These are phyloP conservation scores for Vireo altiloquus DNA, from an alignment of 2,113 vertebrate species.

Conservation along the genomic window DNA sequence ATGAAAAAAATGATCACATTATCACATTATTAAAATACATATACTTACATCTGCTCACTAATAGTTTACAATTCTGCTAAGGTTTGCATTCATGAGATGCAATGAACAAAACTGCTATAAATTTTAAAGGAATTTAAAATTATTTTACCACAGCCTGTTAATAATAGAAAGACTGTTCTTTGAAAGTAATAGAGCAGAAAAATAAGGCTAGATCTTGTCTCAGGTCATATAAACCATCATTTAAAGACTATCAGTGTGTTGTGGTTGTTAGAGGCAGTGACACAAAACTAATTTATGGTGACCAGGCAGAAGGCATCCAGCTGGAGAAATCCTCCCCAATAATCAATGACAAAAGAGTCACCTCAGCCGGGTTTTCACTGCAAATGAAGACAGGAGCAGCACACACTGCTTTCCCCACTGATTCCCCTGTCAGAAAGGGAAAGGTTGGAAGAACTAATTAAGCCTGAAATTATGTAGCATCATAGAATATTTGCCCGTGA, in stretches of 20 bases:
- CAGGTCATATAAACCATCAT: constrained; percentile 34
- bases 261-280: constrained; percentile 36
- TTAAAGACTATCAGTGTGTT: constrained; percentile 32
- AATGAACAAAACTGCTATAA: background rate
- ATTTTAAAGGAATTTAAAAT: background rate
- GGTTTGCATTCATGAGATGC: background rate
- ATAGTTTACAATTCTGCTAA: background rate
- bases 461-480: background rate
- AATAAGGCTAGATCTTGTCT: constrained; percentile 2
- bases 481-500: background rate
- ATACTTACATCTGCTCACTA: background rate
- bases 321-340: constrained; percentile 18
- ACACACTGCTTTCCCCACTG: background rate
- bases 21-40: background rate
- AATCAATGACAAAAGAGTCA: constrained; percentile 65
- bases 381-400: background rate
- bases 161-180: constrained; percentile 9
- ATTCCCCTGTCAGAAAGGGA: background rate
- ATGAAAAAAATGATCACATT: background rate
- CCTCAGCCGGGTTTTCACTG: background rate
- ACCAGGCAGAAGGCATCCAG: constrained; percentile 42
- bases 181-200: constrained; percentile 38
- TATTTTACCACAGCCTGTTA: background rate
- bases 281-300: constrained; percentile 34
- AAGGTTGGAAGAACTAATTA: background rate